A percentile compares a stretch with the other conserved stretches of the same genome.
Conservation (phyloP, 2,113 vertebrate genomes). For the zebrafish (Danio rerio) region DNA sequence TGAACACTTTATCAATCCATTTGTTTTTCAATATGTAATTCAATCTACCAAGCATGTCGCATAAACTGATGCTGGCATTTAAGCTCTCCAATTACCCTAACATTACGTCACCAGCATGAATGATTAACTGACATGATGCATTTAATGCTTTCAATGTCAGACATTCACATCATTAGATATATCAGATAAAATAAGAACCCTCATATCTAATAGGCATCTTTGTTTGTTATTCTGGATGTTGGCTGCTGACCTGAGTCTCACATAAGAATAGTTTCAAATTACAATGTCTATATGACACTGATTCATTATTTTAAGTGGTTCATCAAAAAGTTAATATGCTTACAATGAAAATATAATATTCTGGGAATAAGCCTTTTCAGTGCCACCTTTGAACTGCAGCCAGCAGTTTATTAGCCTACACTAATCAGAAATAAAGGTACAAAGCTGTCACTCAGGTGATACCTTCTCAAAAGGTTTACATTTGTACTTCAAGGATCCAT, state of each 20-base stretch:
- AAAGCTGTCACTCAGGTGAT: too few relatives aligned
- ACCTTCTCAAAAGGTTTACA: too few relatives aligned
- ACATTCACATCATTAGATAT: slow-evolving; percentile 24
- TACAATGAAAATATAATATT: not conserved
- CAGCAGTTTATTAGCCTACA: too few relatives aligned
- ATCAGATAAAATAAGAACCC: not conserved
- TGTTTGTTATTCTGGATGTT: not conserved
- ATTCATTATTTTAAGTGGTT: not conserved
- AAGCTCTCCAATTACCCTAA: not conserved
- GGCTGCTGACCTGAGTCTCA: not conserved
- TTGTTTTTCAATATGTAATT: not conserved
- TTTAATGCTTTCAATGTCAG: slow-evolving; percentile 21
- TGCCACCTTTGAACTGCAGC: too few relatives aligned
- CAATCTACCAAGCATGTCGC: not conserved
- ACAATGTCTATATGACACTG: not conserved
- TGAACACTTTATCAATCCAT: not conserved
- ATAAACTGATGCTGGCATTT: not conserved
- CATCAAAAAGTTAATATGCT: not conserved
- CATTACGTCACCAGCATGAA: not conserved
- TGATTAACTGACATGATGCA: not conserved
- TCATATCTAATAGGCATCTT: not conserved
- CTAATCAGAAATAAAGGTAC: too few relatives aligned
- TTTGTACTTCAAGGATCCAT: too few relatives aligned
- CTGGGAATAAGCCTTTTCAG: not conserved
- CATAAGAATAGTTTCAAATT: not conserved